Conservation (phyloP, 2,888 invertebrate species). For the Hemithea aestivaria region DNA sequence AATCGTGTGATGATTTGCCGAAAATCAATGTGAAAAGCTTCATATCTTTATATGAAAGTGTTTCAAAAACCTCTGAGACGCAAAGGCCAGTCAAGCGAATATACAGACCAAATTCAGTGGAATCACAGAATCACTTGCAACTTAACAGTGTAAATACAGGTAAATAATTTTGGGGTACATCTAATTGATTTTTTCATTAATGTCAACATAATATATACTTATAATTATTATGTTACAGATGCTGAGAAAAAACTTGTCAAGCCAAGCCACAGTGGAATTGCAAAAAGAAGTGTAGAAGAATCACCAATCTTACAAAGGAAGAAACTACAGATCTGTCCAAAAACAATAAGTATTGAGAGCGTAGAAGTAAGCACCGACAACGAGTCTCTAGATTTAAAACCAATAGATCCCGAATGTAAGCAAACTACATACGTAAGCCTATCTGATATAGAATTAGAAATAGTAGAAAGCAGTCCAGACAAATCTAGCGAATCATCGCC, state of each 20-base stretch:
- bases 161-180: constrained; percentile 33
- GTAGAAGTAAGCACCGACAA: constrained; percentile 37
- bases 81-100: constrained; percentile 36
- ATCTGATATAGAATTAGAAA: constrained; percentile 70
- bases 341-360: constrained; percentile 37
- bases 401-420: constrained; percentile 34
- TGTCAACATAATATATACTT: background rate
- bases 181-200: background rate
- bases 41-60: constrained; percentile 66
- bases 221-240: constrained; percentile 35
- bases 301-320: constrained; percentile 20
- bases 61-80: constrained; percentile 46
- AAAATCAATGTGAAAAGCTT: constrained; percentile 67
- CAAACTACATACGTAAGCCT: constrained; percentile 55
- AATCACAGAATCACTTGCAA: constrained; percentile 39
- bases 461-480: constrained; percentile 53
- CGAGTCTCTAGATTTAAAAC: constrained; percentile 37
- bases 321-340: constrained; percentile 16
- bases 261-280: constrained; percentile 11
- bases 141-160: constrained; percentile 55
- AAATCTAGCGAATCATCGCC: constrained; percentile 45
- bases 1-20: constrained; percentile 67
- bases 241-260: constrained; percentile 34
- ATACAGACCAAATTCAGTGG: constrained; percentile 37
- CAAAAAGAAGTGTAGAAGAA: constrained; percentile 11